Percentiles rank a stretch among this genome's conserved stretches.
phyloP scores from a whole-genome alignment of 2,888 invertebrate species.

The Dicyrtoma fusca region DNA sequence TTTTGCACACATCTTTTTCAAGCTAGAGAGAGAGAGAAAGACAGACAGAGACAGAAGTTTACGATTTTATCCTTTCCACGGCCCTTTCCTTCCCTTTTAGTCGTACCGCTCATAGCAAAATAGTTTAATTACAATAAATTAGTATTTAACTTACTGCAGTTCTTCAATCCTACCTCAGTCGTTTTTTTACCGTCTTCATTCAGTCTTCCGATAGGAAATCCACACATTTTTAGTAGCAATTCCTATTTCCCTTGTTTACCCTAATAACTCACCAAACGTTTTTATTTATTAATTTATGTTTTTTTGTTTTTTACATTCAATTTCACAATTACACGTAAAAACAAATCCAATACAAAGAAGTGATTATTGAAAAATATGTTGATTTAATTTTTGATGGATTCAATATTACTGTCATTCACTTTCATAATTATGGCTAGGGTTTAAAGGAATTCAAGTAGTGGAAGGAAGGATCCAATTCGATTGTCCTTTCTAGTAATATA shows the following conservation, averaged over 20 bases:
- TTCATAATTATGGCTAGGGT: too few relatives aligned
- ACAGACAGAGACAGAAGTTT: neutral
- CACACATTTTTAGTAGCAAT: too few relatives aligned
- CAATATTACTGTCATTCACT: conserved; percentile 29
- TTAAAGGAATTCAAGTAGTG: too few relatives aligned
- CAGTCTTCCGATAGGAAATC: too few relatives aligned
- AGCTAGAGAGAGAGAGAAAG: conserved; percentile 2
- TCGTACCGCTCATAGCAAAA: neutral
- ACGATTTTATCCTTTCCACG: neutral
- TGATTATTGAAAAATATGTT: too few relatives aligned
- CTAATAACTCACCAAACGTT: neutral
- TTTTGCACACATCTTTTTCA: conserved; percentile 24
- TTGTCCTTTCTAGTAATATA: too few relatives aligned
- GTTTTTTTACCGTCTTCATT: too few relatives aligned
- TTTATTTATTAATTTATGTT: neutral
- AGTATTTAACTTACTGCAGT: too few relatives aligned
- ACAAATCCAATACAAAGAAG: conserved; percentile 29
- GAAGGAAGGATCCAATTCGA: too few relatives aligned
- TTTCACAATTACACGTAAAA: conserved; percentile 2
- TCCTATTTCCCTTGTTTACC: neutral
- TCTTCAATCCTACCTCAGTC: too few relatives aligned
- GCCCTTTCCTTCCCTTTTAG: neutral
- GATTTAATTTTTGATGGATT: conserved; percentile 19
- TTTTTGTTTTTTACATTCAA: neutral
- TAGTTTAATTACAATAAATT: too few relatives aligned